These are phyloP conservation scores for Urocyon cinereoargenteus DNA, from an alignment of 2,797 vertebrate genomes.

Conservation along the genomic window DNA sequence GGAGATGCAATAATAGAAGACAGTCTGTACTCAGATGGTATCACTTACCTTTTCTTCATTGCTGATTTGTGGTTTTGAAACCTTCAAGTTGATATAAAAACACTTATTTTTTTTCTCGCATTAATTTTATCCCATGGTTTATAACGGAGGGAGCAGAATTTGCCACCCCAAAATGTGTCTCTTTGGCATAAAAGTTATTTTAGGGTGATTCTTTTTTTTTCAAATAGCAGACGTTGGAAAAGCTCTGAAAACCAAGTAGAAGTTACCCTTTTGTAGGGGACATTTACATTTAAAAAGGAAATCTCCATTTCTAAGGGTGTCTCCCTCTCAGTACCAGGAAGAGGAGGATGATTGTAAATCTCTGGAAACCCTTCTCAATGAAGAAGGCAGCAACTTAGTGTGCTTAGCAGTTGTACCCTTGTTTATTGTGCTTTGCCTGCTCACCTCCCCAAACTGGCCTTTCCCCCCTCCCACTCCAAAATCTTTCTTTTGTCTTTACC, in stretches of 20 bases:
- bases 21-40: neutral
- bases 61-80: conserved; percentile 19
- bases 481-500: neutral
- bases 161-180: neutral
- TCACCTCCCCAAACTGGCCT: neutral
- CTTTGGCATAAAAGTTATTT: neutral
- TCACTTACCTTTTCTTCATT: neutral
- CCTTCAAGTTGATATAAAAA: neutral
- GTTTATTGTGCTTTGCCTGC: neutral
- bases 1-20: neutral
- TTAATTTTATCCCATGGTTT: neutral
- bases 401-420: neutral
- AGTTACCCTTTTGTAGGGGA: neutral
- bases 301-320: neutral
- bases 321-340: neutral
- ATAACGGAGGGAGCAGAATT: neutral
- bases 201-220: neutral
- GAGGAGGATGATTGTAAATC: neutral
- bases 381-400: neutral
- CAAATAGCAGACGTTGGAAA: neutral
- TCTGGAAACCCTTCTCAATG: neutral
- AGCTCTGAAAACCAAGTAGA: neutral
- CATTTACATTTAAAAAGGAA: neutral
- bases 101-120: neutral
- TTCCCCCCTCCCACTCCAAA: neutral